Evolutionary conservation across 2,113 vertebrate species (phyloP).

Genomic region (Kryptolebias marmoratus): DNA sequence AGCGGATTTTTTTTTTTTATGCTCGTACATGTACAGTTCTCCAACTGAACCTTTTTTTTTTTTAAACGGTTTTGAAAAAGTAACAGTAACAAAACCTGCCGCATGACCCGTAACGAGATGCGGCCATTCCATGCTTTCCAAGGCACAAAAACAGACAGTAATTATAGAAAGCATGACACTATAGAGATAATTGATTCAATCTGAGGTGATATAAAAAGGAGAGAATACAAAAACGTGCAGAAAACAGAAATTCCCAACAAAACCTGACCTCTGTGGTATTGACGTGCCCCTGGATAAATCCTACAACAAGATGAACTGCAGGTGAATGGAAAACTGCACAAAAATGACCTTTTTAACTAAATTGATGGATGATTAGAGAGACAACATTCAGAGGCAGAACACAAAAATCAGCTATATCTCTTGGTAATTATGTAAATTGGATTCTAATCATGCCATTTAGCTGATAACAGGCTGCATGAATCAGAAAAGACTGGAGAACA

Average conservation of each 20-base stretch:
- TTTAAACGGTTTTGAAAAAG: background rate
- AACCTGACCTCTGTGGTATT: slow-evolving; percentile 49
- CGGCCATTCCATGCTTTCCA: slow-evolving; percentile 24
- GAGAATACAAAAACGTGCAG: slow-evolving; percentile 27
- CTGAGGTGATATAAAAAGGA: slow-evolving; percentile 35
- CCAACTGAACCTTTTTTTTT: slow-evolving; percentile 8
- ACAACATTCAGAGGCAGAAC: slow-evolving; percentile 12
- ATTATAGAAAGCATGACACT: slow-evolving; percentile 52
- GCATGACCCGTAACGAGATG: slow-evolving; percentile 18
- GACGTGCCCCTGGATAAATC: slow-evolving; percentile 30
- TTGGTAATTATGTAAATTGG: slow-evolving; percentile 55
- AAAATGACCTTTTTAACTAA: background rate
- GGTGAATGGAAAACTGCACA: slow-evolving; percentile 12
- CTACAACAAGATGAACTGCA: slow-evolving; percentile 7
- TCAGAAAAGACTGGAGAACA: slow-evolving; percentile 55
- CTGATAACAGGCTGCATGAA: slow-evolving; percentile 55
- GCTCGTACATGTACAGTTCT: slow-evolving; percentile 14
- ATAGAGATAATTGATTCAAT: slow-evolving; percentile 62
- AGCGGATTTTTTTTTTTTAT: slow-evolving; percentile 10
- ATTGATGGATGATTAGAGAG: slow-evolving; percentile 11
- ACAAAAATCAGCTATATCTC: slow-evolving; percentile 46
- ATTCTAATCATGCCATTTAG: slow-evolving; percentile 37
- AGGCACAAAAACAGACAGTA: slow-evolving; percentile 38
- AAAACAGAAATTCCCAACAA: slow-evolving; percentile 48
- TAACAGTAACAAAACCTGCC: slow-evolving; percentile 27